Evolutionary conservation across 1,140 invertebrate genomes (phyloP), one percentile per base, ranked within the genome.

Genomic region (Drosophila nikananu): DNA sequence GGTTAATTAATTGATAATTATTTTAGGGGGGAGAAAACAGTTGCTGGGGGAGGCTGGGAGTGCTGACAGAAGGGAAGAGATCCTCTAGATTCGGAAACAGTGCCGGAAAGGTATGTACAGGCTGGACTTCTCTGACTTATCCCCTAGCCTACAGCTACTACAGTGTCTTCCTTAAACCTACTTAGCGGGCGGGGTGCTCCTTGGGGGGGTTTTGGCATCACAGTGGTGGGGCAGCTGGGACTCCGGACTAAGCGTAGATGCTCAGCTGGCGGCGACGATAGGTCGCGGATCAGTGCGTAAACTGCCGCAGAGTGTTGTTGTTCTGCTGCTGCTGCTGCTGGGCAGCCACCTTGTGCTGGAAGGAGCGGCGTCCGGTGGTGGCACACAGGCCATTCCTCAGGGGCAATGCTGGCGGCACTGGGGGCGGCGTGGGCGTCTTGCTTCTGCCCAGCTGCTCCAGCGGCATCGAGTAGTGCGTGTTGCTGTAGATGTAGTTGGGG

Each of bases 401-500:
- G 8, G 92, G 92, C 82, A 93, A n/a, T 25, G 92, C 92, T 66
- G 92, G 92, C 17, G 92, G 92, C 63, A 92, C 39, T 25, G 92
- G 92, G 6, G 92, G 92, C 32, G 91, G 92, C 17, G 92, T 92
- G 1, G 92, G 92, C 7, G 92, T 92, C 71, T 92, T 91, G 64
- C 65, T 72, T 51, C 77, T 80, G 12, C 80, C 80, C 49, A 81
- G n/a, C 55, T 92, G 92, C 80, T 93, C 92, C 58, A 93, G 39
- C 2, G 92, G 92, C 84, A 93, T 55, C 9, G 92, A 93, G 44
- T 93, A 93, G 57, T 93, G 92, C 0, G 92, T 77, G 59, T 93
- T 93, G 68, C 84, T 89, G 72, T 93, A 92, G 39, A 93, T 93
- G 46, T 93, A 93, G 55, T 92, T 92, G 49, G 91, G 76, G 62